These are phyloP conservation scores for Schizaphis graminum DNA, from an alignment of 2,888 invertebrate genomes.

Conservation along the genomic window DNA sequence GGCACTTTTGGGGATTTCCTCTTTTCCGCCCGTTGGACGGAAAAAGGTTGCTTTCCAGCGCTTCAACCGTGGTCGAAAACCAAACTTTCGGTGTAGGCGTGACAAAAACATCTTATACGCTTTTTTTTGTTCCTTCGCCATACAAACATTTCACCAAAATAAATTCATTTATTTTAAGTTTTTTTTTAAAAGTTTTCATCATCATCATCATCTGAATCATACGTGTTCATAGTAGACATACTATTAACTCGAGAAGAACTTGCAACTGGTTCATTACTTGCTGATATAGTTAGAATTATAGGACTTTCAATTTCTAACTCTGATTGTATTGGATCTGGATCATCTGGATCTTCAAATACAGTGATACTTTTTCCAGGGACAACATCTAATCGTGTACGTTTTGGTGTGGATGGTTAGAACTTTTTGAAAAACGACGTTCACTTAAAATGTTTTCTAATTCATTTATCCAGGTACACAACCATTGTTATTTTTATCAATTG, in stretches of 20 bases:
- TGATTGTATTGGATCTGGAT: background rate
- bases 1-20: too few relatives aligned
- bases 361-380: background rate
- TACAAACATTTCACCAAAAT: constrained; percentile 1
- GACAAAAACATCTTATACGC: background rate
- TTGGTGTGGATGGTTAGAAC: background rate
- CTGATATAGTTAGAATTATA: background rate
- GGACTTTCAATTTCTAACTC: constrained; percentile 3
- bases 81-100: too few relatives aligned
- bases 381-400: background rate
- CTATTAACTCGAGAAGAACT: background rate
- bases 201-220: constrained; percentile 12
- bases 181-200: background rate
- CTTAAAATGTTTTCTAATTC: background rate
- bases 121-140: background rate
- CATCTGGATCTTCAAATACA: background rate
- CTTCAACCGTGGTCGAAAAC: too few relatives aligned
- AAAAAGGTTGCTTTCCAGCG: too few relatives aligned
- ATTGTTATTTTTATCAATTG: background rate
- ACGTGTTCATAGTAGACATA: background rate
- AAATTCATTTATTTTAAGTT: constrained; percentile 1
- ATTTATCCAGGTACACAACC: background rate
- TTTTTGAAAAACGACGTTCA: background rate
- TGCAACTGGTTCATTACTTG: background rate
- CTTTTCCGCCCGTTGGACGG: too few relatives aligned